Evolutionary conservation across 2,113 vertebrate species (phyloP).

Genomic region (Dendropsophus ebraccatus): DNA sequence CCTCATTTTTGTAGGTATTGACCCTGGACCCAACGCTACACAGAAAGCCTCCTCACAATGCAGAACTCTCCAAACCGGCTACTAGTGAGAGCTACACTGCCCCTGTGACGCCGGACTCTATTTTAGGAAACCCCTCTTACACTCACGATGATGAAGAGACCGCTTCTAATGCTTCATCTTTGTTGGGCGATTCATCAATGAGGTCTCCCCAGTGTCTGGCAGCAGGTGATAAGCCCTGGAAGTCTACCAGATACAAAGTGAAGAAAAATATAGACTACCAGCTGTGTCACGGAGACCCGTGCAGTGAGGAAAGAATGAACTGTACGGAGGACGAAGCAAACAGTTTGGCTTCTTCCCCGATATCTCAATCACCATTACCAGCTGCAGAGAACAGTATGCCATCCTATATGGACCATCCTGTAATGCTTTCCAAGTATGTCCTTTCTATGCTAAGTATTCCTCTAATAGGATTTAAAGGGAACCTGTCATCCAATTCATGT

Average conservation of each 20-base stretch:
- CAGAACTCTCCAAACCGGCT: constrained; percentile 69
- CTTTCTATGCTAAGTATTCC: neutral
- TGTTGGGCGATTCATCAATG: constrained; percentile 65
- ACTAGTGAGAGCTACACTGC: constrained; percentile 67
- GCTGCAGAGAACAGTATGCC: constrained; percentile 66
- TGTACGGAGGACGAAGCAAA: constrained; percentile 77
- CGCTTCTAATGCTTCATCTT: constrained; percentile 72
- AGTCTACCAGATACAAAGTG: constrained; percentile 63
- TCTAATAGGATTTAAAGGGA: neutral
- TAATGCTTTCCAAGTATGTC: constrained; percentile 88
- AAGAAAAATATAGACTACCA: constrained; percentile 61
- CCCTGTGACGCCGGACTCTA: constrained; percentile 83
- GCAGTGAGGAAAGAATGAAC: constrained; percentile 62
- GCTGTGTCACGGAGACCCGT: constrained; percentile 62
- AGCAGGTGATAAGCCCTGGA: constrained; percentile 64
- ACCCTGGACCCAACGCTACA: constrained; percentile 78
- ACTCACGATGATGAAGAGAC: constrained; percentile 78
- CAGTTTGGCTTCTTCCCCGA: constrained; percentile 72
- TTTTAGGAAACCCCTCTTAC: constrained; percentile 70
- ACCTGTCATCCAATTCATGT: neutral
- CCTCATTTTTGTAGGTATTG: constrained; percentile 73
- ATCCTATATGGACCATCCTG: constrained; percentile 83
- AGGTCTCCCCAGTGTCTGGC: constrained; percentile 62
- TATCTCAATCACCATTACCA: constrained; percentile 64
- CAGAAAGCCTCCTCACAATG: constrained; percentile 76